A percentile compares a stretch with the other conserved stretches of the same genome.
These are phyloP conservation scores for Lochmaea capreae DNA, from an alignment of 2,888 invertebrate genomes.

Conservation along the genomic window DNA sequence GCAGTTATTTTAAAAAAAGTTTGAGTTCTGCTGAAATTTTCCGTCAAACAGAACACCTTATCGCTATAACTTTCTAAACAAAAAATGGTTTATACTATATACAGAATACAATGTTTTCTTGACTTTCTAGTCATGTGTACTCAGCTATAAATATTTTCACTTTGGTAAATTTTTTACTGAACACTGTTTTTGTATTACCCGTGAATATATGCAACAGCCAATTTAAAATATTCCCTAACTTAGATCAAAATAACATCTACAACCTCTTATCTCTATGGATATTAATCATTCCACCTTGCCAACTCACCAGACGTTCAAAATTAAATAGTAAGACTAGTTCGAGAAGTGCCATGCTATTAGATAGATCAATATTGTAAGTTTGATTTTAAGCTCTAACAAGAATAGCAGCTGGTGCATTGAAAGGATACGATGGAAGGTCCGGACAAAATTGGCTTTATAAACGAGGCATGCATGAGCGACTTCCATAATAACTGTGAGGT, in stretches of 20 bases:
- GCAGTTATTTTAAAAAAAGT: no score
- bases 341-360: background rate
- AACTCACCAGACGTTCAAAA: background rate
- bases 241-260: background rate
- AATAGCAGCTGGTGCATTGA: background rate
- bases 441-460: background rate
- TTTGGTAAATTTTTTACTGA: no score
- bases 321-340: background rate
- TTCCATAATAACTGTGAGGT: background rate
- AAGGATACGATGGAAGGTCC: background rate
- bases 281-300: background rate
- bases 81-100: no score
- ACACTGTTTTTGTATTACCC: no score
- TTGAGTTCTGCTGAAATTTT: no score
- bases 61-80: no score
- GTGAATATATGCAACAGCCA: no score
- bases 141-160: no score
- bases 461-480: background rate
- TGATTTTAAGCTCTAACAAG: background rate
- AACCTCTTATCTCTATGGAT: background rate
- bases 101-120: no score
- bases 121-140: no score
- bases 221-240: background rate
- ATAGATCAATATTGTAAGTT: slow-evolving; percentile 18
- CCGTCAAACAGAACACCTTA: no score